Evolutionary conservation across 92 coral and sea anemone species (phyloP).

Genomic region (Zoanthus solanderi): DNA sequence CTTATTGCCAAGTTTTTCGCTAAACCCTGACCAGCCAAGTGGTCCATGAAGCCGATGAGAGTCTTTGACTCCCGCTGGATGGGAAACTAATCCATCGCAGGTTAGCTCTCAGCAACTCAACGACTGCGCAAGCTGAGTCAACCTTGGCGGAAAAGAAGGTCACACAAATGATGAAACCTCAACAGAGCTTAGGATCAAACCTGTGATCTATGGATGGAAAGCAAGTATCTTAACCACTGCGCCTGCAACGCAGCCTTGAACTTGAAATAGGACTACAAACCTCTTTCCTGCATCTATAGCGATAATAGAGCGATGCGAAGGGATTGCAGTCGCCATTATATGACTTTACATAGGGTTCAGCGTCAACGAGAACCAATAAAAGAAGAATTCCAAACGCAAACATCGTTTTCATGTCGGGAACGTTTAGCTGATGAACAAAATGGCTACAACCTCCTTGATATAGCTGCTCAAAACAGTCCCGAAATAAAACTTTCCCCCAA

Average conservation of each 20-base stretch:
- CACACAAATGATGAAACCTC: no score
- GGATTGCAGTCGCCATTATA: not conserved
- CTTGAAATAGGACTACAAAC: not conserved
- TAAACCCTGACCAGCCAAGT: no score
- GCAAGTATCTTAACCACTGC: no score
- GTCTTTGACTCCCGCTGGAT: no score
- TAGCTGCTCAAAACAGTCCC: not conserved
- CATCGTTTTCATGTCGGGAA: not conserved
- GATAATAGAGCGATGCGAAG: not conserved
- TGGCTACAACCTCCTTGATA: not conserved
- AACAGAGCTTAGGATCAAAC: no score
- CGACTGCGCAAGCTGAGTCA: no score
- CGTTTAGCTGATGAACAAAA: not conserved
- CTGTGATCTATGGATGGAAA: no score
- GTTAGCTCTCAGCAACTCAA: no score
- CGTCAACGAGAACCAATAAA: not conserved
- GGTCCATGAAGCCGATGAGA: no score
- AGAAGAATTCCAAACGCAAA: not conserved
- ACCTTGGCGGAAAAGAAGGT: no score
- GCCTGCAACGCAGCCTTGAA: not conserved
- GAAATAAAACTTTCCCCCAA: not conserved
- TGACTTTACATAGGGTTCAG: not conserved
- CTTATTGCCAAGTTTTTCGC: no score
- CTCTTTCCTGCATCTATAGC: slow-evolving; percentile 2
- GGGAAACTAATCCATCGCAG: no score